These are phyloP conservation scores for Megaptera novaeangliae DNA, from an alignment of 2,113 vertebrate genomes.

Conservation along the genomic window DNA sequence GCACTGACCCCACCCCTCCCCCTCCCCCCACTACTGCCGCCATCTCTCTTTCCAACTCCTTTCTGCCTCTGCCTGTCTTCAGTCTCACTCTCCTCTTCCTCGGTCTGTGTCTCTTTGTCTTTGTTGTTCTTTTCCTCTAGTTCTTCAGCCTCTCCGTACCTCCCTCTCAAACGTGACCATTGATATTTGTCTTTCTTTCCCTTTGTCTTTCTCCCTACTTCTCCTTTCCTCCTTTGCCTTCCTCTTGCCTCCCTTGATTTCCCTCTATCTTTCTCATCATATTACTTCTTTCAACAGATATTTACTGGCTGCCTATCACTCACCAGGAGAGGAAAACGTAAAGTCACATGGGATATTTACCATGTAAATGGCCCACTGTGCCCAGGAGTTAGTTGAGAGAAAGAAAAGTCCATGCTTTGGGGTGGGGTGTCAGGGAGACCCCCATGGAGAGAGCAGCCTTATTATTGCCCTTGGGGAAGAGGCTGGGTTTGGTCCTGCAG, in stretches of 20 bases:
- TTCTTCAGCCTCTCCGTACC: background rate
- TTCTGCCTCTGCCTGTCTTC: background rate
- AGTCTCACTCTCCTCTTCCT: background rate
- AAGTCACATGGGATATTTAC: background rate
- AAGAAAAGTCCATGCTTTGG: background rate
- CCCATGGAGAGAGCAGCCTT: background rate
- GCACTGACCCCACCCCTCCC: background rate
- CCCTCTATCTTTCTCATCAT: background rate
- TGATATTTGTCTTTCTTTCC: background rate
- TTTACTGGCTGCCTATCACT: background rate
- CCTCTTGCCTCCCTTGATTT: background rate
- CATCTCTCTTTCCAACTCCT: background rate
- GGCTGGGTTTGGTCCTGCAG: background rate
- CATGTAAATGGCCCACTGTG: background rate
- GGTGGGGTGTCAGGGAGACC: background rate
- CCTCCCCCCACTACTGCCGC: fast-evolving
- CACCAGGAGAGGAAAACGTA: background rate
- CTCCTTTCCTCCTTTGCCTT: background rate
- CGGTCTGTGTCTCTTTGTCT: background rate
- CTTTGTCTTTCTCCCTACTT: background rate
- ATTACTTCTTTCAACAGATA: background rate
- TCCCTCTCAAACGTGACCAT: background rate
- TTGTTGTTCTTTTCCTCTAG: background rate
- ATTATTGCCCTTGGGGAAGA: background rate
- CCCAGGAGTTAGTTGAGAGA: background rate